Evolutionary conservation across 2,888 invertebrate genomes (phyloP), one percentile per base, ranked within the genome.

Genomic region (Odontothrips loti): DNA sequence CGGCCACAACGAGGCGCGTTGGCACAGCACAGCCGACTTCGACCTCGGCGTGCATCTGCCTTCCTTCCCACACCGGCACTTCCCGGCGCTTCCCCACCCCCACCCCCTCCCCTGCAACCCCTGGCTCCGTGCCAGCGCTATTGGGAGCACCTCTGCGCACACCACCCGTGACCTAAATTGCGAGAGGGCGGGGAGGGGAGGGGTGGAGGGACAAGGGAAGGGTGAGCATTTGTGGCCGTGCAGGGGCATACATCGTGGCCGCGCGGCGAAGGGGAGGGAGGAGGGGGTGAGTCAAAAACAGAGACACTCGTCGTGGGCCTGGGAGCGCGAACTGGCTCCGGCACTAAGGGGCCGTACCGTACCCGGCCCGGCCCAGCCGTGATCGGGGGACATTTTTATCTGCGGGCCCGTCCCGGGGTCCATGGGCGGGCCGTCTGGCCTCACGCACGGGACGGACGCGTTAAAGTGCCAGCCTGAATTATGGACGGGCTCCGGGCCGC

Each of bases 211-310:
- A 78, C 27, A 68, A 79, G 80, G 63, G 79, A 79, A 82, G 80
- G 47, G 80, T 80, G 63, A 81, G 79, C 83, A 82, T 83, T 83
- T 83, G 83, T 47, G 79, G 51, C n/a, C 47, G 79, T 79, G 81
- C 80, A 82, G 80, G 34, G 80, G 80, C 51, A 75, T 51, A 80
- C n/a, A 47, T 83, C 83, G 83, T 34, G 79, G 51, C n/a, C 47
- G 79, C 79, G 81, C 80, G 81, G 80, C 23, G n/a, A 47, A 27
- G 82, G 68, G 80, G 82, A 20, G 82, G 63, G 80, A 80, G 68
- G 51, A 23, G 58, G 78, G 58, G 78, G 68, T 20, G 63, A 63
- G 48, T 29, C 11, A 79, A 17, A 63, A 80, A 23, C 17, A 29
- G 81, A 48, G 79, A 80, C 81, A 34, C 51, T 79, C 29, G 79